Conservation (phyloP, 2,797 vertebrate genomes). For the Gallinago solitaria region DNA sequence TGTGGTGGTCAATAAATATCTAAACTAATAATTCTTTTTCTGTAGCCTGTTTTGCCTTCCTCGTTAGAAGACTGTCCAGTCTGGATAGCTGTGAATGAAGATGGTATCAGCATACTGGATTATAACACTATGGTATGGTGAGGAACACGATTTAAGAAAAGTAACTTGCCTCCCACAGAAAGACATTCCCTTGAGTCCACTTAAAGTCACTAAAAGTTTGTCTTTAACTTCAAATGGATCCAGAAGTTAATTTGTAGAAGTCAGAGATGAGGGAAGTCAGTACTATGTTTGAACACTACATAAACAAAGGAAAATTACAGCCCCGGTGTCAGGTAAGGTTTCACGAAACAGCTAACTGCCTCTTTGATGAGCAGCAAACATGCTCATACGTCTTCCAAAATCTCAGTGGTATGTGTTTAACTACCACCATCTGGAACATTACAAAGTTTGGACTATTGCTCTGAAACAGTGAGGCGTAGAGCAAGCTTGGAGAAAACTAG, state of each 20-base stretch:
- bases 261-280: neutral
- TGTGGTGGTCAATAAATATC: neutral
- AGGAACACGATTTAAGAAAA: neutral
- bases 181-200: neutral
- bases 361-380: neutral
- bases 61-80: conserved; percentile 80
- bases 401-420: neutral
- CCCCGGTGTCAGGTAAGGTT: neutral
- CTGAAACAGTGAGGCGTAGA: neutral
- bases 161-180: neutral
- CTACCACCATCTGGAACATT: neutral
- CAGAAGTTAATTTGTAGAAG: conserved; percentile 37
- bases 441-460: neutral
- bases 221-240: conserved; percentile 18
- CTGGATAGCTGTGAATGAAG: conserved; percentile 95
- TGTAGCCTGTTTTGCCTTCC: conserved; percentile 85
- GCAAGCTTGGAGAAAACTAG: neutral
- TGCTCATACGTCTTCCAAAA: neutral
- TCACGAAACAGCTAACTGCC: neutral
- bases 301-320: conserved; percentile 15
- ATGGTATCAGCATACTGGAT: conserved; percentile 91
- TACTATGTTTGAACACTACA: neutral
- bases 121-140: conserved; percentile 86
- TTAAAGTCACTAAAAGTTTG: neutral
- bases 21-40: conserved; percentile 24